Base-by-base conservation (phyloP, 1,140 invertebrate species). In the Drosophila mauritiana region DNA sequence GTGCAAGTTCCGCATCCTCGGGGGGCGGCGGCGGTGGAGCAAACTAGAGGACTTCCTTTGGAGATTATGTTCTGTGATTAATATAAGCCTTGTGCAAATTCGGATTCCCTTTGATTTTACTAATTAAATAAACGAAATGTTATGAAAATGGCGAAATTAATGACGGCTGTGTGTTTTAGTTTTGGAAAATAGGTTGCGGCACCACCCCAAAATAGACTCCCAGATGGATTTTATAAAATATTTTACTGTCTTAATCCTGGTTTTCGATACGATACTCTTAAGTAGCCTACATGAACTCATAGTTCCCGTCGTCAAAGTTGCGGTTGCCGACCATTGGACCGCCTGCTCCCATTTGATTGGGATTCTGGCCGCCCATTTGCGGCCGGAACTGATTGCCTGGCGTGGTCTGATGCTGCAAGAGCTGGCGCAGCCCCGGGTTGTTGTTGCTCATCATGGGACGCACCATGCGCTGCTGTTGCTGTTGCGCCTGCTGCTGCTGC, bases 341-440 rank as follows among this genome's bases (percentile, higher is more conserved):
- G 22, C 82, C 85, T n/a, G 82, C 85, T 31, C 89, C 83, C 88
- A 91, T 91, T 73, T 92, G 91, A 61, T 91, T 91, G 1, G 89
- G 91, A 65, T 69, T 69, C 22, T 84, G 78, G 3, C 81, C 88
- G 6, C 91, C 91, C 89, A 92, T 90, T 64, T 92, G 91, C 1
- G 90, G 91, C 0, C 89, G 85, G 42, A 92, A 92, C 59, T 92
- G 91, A 70, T 90, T 90, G 46, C 83, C 80, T 4, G 91, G 80
- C 7, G 89, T 78, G 6, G 78, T 74, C 92, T 95, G 95, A 91
- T 95, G 95, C 91, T 96, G 95, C 3, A 96, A 92, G 20, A 96
- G 92, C 92, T 95, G 94, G 25, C 95, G 92, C 25, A 96, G 90
- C n/a, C 95, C 95, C n/a, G 95, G 94, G 92, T 95, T 95, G 72